These are phyloP conservation scores for Eupithecia subfuscata DNA, from an alignment of 2,888 invertebrate genomes.

Conservation along the genomic window DNA sequence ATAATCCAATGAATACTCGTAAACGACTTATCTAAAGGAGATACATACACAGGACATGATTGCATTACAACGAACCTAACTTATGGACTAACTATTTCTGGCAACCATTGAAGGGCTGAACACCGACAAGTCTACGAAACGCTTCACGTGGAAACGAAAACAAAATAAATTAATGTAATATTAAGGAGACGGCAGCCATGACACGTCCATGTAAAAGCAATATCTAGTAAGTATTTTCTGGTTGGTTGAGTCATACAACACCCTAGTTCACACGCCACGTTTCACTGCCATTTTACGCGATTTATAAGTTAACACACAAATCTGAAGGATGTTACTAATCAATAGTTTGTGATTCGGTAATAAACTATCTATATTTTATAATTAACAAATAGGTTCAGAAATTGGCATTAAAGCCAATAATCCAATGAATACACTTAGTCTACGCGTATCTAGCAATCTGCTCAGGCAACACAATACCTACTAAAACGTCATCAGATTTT, in stretches of 20 bases:
- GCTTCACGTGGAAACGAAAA: background rate
- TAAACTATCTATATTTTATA: background rate
- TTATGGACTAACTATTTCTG: constrained; percentile 4
- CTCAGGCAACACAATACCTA: constrained; percentile 25
- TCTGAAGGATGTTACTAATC: background rate
- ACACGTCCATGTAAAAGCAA: background rate
- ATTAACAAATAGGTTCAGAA: constrained; percentile 3
- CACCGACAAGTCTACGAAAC: background rate
- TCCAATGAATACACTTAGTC: constrained; percentile 28
- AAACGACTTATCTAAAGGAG: constrained; percentile 31
- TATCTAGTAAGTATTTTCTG: background rate
- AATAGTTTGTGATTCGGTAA: background rate
- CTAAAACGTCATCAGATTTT: constrained; percentile 12
- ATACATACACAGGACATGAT: constrained; percentile 37
- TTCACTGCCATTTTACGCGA: background rate
- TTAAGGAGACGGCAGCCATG: background rate
- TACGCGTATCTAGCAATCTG: constrained; percentile 37
- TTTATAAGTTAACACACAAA: background rate
- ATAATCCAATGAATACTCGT: constrained; percentile 32
- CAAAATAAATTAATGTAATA: background rate
- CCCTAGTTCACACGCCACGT: background rate
- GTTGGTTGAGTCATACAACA: background rate
- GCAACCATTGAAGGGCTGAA: background rate
- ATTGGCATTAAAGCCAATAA: constrained; percentile 37
- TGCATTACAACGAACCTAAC: constrained; percentile 22